Evolutionary conservation across 1,140 invertebrate species (phyloP), one percentile per base, ranked within the genome.

Genomic region (Meteorus sp.): DNA sequence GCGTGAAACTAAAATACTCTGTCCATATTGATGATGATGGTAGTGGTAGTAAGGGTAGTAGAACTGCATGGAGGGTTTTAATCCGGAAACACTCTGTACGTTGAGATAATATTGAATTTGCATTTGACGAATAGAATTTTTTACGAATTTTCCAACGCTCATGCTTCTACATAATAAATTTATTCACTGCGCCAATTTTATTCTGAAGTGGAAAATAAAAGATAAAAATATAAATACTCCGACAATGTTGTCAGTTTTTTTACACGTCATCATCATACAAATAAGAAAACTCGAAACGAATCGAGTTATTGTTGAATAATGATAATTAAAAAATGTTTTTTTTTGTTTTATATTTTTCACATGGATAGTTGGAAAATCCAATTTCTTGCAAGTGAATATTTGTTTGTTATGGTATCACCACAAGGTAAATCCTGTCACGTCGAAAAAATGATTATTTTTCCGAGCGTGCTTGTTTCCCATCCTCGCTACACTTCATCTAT

Each of bases 361-460:
- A n/a, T n/a, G n/a, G n/a, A n/a, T n/a, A n/a, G n/a, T n/a, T n/a
- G n/a, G n/a, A n/a, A n/a, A n/a, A n/a, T n/a, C n/a, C n/a, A n/a
- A n/a, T n/a, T n/a, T n/a, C n/a, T n/a, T n/a, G n/a, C n/a, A n/a
- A n/a, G n/a, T n/a, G n/a, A n/a, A n/a, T n/a, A n/a, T n/a, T n/a
- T n/a, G n/a, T n/a, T n/a, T n/a, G n/a, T n/a, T n/a, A n/a, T n/a
- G n/a, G n/a, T n/a, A n/a, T n/a, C n/a, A n/a, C n/a, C n/a, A n/a
- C 11, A 9, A 19, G 20, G 29, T 58, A 41, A 51, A 58, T 51
- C 47, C 23, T 23, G 11, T 11, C 13, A 11, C 15, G 20, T 27
- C 15, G 17, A 58, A 17, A 41, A 29, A 50, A 58, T 56, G 39
- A 56, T 56, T 45, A 25, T 33, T 43, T 39, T 41, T 39, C 27